Percentiles rank a stretch among this genome's conserved stretches.
These are phyloP conservation scores for Busseola fusca DNA, from an alignment of 2,888 invertebrate species.

Conservation along the genomic window DNA sequence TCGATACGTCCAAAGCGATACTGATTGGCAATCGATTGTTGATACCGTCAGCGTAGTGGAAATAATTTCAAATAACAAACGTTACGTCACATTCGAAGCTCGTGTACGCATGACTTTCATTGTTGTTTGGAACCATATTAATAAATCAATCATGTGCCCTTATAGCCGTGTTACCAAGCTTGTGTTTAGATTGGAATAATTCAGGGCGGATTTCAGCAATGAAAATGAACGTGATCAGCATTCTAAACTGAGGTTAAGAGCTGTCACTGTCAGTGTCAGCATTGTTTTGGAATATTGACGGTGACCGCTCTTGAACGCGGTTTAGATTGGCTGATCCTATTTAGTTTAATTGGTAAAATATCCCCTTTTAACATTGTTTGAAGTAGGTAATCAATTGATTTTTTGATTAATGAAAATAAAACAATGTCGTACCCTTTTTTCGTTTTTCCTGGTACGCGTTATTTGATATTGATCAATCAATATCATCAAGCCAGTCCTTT, in stretches of 20 bases:
- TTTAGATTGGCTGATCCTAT: not conserved
- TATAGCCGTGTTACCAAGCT: slow-evolving; percentile 18
- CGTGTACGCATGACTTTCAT: slow-evolving; percentile 44
- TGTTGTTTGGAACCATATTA: slow-evolving; percentile 49
- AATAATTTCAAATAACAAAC: slow-evolving; percentile 41
- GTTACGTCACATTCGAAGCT: slow-evolving; percentile 48
- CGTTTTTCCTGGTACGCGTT: slow-evolving; percentile 4
- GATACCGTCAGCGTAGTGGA: slow-evolving; percentile 12
- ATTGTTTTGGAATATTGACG: not conserved
- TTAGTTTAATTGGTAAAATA: not conserved
- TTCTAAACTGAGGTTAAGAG: not conserved
- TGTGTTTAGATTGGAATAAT: slow-evolving; percentile 27
- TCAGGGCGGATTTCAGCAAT: not conserved
- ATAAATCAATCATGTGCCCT: slow-evolving; percentile 49
- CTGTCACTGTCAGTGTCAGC: not conserved
- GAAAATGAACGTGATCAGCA: not conserved
- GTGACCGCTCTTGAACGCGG: not conserved
- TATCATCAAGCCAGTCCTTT: slow-evolving; percentile 24
- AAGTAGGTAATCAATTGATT: slow-evolving; percentile 27
- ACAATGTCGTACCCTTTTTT: slow-evolving; percentile 12
- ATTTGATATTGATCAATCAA: slow-evolving; percentile 45
- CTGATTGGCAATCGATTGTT: slow-evolving; percentile 34
- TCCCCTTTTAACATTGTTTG: slow-evolving; percentile 8
- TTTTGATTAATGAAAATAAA: slow-evolving; percentile 37
- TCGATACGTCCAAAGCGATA: slow-evolving; percentile 25